phyloP scores from a whole-genome alignment of 2,797 vertebrate genomes.

The Coccyzus lansbergi region DNA sequence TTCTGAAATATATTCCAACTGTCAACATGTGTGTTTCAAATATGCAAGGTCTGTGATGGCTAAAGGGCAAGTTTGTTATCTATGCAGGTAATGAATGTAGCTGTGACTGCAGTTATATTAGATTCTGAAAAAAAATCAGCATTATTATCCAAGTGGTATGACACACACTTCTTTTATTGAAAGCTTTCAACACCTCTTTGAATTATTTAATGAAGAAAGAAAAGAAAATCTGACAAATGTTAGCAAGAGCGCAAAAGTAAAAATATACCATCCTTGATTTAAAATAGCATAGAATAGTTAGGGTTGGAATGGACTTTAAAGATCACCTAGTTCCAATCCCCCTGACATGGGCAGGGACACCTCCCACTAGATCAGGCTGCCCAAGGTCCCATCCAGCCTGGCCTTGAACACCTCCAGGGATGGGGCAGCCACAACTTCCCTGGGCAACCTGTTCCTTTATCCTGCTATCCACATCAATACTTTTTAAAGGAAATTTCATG shows the following conservation, averaged over 20 bases:
- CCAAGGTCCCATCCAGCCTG: too few relatives aligned
- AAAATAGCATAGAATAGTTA: neutral
- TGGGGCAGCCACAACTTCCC: too few relatives aligned
- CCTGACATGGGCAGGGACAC: too few relatives aligned
- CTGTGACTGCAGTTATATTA: neutral
- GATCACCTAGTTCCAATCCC: too few relatives aligned
- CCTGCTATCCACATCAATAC: neutral
- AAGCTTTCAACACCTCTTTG: constrained; percentile 3
- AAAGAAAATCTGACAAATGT: neutral
- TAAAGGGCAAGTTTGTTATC: constrained; percentile 15
- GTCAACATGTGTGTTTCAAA: constrained; percentile 8
- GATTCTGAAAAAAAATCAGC: constrained; percentile 10
- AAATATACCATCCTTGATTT: neutral
- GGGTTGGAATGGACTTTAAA: too few relatives aligned
- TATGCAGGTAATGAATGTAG: neutral
- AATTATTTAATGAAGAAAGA: neutral
- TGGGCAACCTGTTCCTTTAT: too few relatives aligned
- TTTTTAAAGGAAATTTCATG: neutral
- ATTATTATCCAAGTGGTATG: neutral
- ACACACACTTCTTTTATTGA: neutral
- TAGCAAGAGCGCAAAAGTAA: neutral
- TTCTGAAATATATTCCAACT: neutral
- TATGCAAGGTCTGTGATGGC: neutral
- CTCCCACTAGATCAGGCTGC: too few relatives aligned
- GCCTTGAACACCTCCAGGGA: too few relatives aligned